Base-by-base conservation (phyloP, 1,140 invertebrate species). In the Conopomorpha cramerella region DNA sequence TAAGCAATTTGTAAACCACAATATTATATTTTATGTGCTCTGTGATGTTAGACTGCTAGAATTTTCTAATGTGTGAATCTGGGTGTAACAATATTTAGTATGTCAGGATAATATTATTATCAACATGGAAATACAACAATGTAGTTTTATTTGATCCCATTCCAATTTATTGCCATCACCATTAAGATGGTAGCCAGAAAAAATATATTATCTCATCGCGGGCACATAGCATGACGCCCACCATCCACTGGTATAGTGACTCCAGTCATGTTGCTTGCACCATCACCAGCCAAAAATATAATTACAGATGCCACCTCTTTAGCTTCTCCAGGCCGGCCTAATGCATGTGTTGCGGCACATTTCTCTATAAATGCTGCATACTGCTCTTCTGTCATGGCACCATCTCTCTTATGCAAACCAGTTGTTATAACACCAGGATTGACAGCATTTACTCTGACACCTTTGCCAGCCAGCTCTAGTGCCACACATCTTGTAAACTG, bases 251-350 rank as follows among this genome's bases (percentile, higher is more conserved):
- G 83, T 27, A 93, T 36, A 8, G 81, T 84, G 11, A 77, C 86
- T 14, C 90, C 91, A 35, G 91, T 93, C 7, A 91, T 89, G 53
- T 90, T 92, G 45, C 84, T 87, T 2, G 90, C 82, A 43, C 80
- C 79, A 41, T 89, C 84, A 15, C 87, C 88, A 2, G 91, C 90
- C 18, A 93, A 71, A 66, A 92, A 93, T 28, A 84, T 81, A 46
- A 93, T 92, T 0, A 85, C 70, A 28, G 81, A 78, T 1, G 91
- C 87, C 4, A 92, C 88, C 81, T 93, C 91, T 3, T 82, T 81
- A 11, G 80, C 58, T 38, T 83, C 65, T 18, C 90, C 91, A 3
- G 85, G 65, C 49, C 91, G 78, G 14, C 89, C 88, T 4, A 93
- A 57, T 3, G 91, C 85, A 78, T 93, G 91, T 2, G 89, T 92